Conservation (phyloP, 1,140 invertebrate species). For the Cotesia chilonis region DNA sequence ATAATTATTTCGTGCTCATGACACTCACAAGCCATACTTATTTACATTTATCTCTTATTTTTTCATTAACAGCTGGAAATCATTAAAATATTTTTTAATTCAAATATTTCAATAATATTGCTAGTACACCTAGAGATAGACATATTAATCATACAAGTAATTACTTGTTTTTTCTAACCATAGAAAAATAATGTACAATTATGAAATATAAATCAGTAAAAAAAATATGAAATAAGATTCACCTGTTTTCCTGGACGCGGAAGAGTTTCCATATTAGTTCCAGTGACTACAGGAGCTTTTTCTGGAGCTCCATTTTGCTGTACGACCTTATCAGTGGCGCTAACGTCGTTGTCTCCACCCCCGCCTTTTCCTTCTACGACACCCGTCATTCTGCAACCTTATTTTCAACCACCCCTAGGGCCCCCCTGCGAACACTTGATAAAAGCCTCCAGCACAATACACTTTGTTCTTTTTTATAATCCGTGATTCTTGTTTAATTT, state of each 20-base stretch:
- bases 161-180: background rate
- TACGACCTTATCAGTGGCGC: constrained; percentile 63
- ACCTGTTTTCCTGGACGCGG: constrained; percentile 69
- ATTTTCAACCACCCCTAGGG: constrained; percentile 47
- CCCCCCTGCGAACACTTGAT: constrained; percentile 43
- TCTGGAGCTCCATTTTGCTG: constrained; percentile 63
- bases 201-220: background rate
- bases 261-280: constrained; percentile 70
- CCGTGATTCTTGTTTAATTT: background rate
- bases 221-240: constrained; percentile 33
- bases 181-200: background rate
- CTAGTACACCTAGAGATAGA: no score
- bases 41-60: constrained; percentile 1
- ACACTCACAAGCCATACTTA: background rate
- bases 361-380: constrained; percentile 57
- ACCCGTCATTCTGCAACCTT: constrained; percentile 57
- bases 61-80: background rate
- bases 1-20: constrained; percentile 9
- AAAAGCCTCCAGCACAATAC: constrained; percentile 37
- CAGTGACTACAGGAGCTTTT: constrained; percentile 70
- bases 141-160: background rate
- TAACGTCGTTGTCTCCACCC: constrained; percentile 55
- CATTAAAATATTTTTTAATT: background rate
- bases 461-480: constrained; percentile 13
- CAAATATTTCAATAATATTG: background rate